Evolutionary conservation across 2,888 invertebrate species (phyloP).

Genomic region (Idaea dimidiata): DNA sequence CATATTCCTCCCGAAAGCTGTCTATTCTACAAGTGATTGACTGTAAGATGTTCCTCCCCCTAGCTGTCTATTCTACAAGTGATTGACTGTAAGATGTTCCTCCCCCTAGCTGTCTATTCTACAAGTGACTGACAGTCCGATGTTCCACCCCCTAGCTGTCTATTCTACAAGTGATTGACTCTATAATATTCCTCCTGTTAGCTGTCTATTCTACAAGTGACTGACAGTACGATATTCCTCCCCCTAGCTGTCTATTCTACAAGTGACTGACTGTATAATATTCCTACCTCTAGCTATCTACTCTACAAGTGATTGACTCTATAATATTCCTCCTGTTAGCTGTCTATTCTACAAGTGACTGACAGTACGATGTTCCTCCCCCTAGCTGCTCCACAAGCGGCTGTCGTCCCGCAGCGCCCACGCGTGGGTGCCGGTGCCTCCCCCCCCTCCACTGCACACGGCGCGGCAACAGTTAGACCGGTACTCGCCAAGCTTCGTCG

Average conservation of each 20-base stretch:
- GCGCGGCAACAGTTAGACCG: slow-evolving; percentile 69
- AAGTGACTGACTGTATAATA: too few relatives aligned
- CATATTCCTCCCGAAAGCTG: too few relatives aligned
- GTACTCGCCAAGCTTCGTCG: slow-evolving; percentile 65
- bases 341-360: not conserved
- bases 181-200: not conserved
- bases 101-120: too few relatives aligned
- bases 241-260: not conserved
- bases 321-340: not conserved
- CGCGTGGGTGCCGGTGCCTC: slow-evolving; percentile 59
- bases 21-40: too few relatives aligned
- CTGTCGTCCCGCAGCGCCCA: slow-evolving; percentile 38
- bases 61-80: too few relatives aligned
- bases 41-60: too few relatives aligned
- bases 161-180: not conserved
- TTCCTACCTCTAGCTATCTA: too few relatives aligned
- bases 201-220: not conserved
- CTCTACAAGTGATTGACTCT: not conserved
- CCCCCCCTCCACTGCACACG: slow-evolving; percentile 68
- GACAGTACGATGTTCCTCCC: not conserved
- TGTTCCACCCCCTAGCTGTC: not conserved
- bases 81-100: too few relatives aligned
- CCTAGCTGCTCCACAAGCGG: slow-evolving; percentile 59
- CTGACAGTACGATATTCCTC: not conserved
- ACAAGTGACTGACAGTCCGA: not conserved